These are phyloP conservation scores for Galemys pyrenaicus DNA, from an alignment of 2,113 vertebrate species.

Conservation along the genomic window DNA sequence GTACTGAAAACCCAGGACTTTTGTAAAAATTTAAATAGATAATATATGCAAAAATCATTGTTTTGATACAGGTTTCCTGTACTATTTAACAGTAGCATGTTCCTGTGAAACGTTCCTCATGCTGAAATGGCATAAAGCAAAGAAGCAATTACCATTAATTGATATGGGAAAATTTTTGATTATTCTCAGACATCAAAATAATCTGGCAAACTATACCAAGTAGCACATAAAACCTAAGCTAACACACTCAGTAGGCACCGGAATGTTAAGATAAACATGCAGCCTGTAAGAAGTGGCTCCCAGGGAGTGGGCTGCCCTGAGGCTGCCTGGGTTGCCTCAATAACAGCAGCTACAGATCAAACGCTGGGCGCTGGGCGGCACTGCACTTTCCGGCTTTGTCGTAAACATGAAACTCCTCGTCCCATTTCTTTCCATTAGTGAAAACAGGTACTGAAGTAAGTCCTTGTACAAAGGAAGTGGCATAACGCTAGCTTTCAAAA, in stretches of 20 bases:
- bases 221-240: neutral
- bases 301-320: neutral
- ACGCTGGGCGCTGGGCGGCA: neutral
- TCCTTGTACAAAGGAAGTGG: neutral
- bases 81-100: too few species aligned
- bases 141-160: neutral
- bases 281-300: neutral
- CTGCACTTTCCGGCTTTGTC: neutral
- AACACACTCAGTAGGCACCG: neutral
- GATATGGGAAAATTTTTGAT: neutral
- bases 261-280: neutral
- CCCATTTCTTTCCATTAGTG: neutral
- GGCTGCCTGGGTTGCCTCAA: neutral
- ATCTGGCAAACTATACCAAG: neutral
- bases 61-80: neutral
- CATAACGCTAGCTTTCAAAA: neutral
- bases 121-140: neutral
- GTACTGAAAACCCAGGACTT: neutral
- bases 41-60: neutral
- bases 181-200: neutral
- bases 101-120: neutral
- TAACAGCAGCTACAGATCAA: neutral
- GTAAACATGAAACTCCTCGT: neutral
- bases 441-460: neutral
- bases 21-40: neutral